Base-by-base conservation (phyloP, 2,888 invertebrate genomes). In the Ennomos quercinarius region DNA sequence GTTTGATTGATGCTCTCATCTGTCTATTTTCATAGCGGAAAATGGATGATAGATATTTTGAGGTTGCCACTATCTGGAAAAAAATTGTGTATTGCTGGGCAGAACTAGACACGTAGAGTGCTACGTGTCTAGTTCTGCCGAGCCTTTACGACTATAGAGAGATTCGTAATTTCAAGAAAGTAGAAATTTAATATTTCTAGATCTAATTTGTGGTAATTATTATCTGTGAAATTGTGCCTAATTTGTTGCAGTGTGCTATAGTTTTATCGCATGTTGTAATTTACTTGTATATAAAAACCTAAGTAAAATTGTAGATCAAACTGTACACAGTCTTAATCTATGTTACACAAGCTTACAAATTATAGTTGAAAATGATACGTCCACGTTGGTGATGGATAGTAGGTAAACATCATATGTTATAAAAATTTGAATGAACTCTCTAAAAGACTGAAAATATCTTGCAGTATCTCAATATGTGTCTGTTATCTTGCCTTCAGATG, bases 401-500 rank as follows among this genome's bases (percentile, higher is more conserved):
- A 6, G 2, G 27, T 27, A 27, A 27, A 6, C 27, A 27, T 27
- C 27, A 6, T 17, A 27, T 27, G n/a, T 10, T 34, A 10, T n/a
- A 0, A 38, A 38, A 1, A 13, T 4, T 42, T 38, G 36, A 40
- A 17, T 17, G 43, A 56, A 43, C 27, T 27, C 27, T 56, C 9
- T 35, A n/a, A 8, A 2, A 11, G 8, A 45, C 27, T 47, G 40
- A 51, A 38, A 38, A 34, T 37, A 52, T 41, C 27, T 35, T 55
- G 49, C 44, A 41, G 12, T 46, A 50, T 55, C 46, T 58, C 44
- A 49, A 53, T 42, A 41, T 38, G 50, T 53, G 36, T 57, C 64
- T 67, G 74, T 79, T 86, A 86, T 86, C 85, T 83, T 61, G 52
- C 72, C 72, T 76, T 76, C 74, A 66, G 46, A 61, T 86, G 83